Percentiles rank a stretch among this genome's conserved stretches.
Evolutionary conservation across 2,113 vertebrate genomes (phyloP).

Genomic region (Proteles cristata): DNA sequence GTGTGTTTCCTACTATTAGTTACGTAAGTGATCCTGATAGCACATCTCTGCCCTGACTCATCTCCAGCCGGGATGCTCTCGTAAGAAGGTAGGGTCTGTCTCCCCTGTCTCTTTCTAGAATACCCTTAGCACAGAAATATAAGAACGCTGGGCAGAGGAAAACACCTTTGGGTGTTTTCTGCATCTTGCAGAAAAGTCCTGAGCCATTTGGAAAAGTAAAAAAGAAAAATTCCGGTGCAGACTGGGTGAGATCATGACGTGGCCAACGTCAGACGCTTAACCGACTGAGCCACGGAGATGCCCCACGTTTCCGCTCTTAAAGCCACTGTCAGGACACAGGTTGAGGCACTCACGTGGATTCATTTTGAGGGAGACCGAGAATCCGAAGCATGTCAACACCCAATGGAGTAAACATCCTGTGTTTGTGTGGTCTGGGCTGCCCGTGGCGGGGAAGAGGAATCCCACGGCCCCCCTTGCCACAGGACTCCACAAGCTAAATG

Average conservation of each 20-base stretch:
- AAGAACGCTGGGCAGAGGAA: no score
- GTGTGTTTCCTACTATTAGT: rapidly evolving
- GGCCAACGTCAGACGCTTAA: no score
- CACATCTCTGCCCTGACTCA: not conserved
- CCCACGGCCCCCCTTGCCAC: not conserved
- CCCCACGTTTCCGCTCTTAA: no score
- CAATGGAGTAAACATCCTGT: not conserved
- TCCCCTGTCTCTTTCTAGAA: not conserved
- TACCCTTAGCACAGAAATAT: not conserved
- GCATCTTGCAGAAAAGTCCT: not conserved
- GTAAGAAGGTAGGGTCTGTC: not conserved
- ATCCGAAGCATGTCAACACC: not conserved
- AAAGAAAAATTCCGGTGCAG: not conserved
- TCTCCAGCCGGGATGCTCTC: not conserved
- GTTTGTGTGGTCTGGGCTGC: no score
- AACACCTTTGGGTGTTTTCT: no score
- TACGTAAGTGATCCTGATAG: rapidly evolving
- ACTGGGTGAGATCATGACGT: no score
- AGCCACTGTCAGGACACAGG: no score
- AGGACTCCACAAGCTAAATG: not conserved
- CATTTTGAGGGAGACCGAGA: no score
- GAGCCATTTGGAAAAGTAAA: no score
- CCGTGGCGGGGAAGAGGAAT: no score
- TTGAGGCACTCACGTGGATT: no score
- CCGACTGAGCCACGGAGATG: no score